These are phyloP conservation scores for Zaprionus camerounensis DNA, from an alignment of 1,140 invertebrate species.

Conservation along the genomic window DNA sequence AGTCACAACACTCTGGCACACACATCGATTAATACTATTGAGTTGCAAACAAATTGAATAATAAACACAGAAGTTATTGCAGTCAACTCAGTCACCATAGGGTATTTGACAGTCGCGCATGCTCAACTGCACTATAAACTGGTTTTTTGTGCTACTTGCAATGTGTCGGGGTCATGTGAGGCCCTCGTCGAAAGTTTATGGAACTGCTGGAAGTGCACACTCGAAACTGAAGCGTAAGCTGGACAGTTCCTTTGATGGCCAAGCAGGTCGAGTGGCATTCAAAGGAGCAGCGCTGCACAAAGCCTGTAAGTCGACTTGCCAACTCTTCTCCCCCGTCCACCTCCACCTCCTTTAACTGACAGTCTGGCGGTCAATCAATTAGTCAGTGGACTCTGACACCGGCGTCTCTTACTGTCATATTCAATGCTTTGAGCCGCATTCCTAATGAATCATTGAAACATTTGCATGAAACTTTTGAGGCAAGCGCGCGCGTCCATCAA, in stretches of 20 bases:
- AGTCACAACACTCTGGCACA: too few relatives aligned
- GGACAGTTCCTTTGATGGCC: constrained; percentile 2
- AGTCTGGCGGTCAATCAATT: constrained; percentile 6
- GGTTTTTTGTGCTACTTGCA: too few relatives aligned
- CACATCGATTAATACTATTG: too few relatives aligned
- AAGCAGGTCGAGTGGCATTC: neutral
- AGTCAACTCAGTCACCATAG: too few relatives aligned
- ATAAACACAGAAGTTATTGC: too few relatives aligned
- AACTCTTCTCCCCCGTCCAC: too few relatives aligned
- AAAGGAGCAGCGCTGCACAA: neutral
- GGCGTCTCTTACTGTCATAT: neutral
- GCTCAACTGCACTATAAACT: too few relatives aligned
- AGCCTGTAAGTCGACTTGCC: neutral
- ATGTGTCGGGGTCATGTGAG: neutral
- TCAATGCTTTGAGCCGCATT: constrained; percentile 43
- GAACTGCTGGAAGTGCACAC: constrained; percentile 1
- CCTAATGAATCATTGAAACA: constrained; percentile 60
- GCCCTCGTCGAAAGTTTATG: neutral
- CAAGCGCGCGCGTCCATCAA: constrained; percentile 7
- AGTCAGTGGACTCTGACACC: constrained; percentile 16
- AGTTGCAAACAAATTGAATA: too few relatives aligned
- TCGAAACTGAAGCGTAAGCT: neutral
- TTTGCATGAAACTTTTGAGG: constrained; percentile 40
- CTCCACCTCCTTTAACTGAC: neutral
- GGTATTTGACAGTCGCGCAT: too few relatives aligned